Evolutionary conservation across 2,888 invertebrate genomes (phyloP).

Genomic region (Smittia aterrima): DNA sequence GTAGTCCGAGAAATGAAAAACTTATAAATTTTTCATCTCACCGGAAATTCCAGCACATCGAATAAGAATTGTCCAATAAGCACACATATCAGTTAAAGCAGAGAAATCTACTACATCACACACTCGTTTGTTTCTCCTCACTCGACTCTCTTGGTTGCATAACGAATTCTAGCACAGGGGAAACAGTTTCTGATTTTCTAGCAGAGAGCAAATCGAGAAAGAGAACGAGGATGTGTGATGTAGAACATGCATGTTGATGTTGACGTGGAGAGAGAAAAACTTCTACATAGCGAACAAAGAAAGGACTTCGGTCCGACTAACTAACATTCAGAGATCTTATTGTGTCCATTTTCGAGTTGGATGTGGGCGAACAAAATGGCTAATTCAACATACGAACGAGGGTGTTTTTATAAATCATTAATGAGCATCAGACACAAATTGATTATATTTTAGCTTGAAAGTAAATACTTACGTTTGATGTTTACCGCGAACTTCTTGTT

Average conservation of each 20-base stretch:
- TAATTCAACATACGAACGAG: constrained; percentile 16
- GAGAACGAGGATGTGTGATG: neutral
- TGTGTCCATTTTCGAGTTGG: constrained; percentile 25
- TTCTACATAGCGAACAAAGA: neutral
- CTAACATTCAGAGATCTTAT: neutral
- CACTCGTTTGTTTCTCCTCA: neutral
- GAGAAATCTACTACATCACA: neutral
- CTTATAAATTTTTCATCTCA: too few relatives aligned
- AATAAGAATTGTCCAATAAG: neutral
- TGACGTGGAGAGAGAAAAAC: neutral
- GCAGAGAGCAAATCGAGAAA: neutral
- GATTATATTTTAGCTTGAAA: too few relatives aligned
- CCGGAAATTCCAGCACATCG: neutral
- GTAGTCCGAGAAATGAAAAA: too few relatives aligned
- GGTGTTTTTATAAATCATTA: neutral
- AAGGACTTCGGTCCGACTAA: constrained; percentile 26
- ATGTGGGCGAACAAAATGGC: constrained; percentile 39
- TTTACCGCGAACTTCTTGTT: neutral
- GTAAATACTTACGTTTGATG: constrained; percentile 23
- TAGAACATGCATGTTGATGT: neutral
- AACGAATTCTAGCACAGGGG: constrained; percentile 7
- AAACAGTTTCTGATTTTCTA: neutral
- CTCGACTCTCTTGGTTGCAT: neutral
- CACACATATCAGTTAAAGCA: neutral
- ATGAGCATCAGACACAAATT: neutral